These are phyloP conservation scores for Garra rufa DNA, from an alignment of 2,113 vertebrate genomes.

Conservation along the genomic window DNA sequence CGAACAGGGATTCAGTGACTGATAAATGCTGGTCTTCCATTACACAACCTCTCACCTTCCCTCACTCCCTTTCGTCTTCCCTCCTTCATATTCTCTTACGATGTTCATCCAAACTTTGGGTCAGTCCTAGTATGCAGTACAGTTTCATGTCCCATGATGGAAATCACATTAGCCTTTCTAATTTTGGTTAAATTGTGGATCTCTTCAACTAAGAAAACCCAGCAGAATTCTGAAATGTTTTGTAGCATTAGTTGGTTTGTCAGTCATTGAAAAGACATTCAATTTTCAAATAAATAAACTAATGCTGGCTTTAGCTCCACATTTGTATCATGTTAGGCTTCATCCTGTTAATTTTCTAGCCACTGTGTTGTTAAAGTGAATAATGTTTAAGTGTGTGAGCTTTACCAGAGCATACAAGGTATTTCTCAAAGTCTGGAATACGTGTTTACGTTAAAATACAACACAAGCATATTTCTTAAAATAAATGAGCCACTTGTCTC, in stretches of 20 bases:
- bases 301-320: background rate
- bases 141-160: background rate
- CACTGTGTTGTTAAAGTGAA: background rate
- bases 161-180: background rate
- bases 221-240: background rate
- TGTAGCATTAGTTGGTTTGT: background rate
- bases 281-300: background rate
- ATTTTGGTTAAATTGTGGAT: background rate
- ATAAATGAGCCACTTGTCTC: background rate
- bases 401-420: background rate
- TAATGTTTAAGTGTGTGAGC: background rate
- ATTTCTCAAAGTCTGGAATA: background rate
- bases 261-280: background rate
- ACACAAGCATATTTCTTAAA: conserved; percentile 6
- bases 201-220: background rate
- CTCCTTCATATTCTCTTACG: conserved; percentile 43
- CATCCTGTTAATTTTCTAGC: background rate
- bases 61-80: conserved; percentile 43
- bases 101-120: background rate
- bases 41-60: conserved; percentile 46
- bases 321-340: background rate
- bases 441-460: background rate
- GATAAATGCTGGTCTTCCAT: conserved; percentile 48
- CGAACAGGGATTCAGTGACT: conserved; percentile 24
- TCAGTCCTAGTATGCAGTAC: background rate